Evolutionary conservation across 2,888 invertebrate genomes (phyloP).

Genomic region (Sphaerophoria rueppellii): DNA sequence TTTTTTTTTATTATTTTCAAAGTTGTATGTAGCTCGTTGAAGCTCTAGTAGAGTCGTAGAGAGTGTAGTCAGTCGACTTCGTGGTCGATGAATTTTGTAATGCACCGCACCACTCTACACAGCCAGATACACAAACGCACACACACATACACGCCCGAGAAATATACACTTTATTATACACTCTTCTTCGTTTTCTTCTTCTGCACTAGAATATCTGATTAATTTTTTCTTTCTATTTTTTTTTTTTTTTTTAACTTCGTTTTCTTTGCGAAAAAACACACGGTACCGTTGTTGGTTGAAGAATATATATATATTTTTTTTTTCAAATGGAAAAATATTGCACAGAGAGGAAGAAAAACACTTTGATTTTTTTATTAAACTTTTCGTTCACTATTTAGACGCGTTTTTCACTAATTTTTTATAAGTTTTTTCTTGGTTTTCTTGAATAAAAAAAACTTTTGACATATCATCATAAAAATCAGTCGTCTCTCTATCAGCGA

Average conservation of each 20-base stretch:
- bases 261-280: slow-evolving; percentile 50
- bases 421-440: slow-evolving; percentile 67
- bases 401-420: slow-evolving; percentile 43
- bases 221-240: slow-evolving; percentile 43
- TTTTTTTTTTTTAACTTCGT: not conserved
- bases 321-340: slow-evolving; percentile 32
- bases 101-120: slow-evolving; percentile 72
- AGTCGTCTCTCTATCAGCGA: slow-evolving; percentile 65
- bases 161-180: slow-evolving; percentile 66
- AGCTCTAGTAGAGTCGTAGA: slow-evolving; percentile 8
- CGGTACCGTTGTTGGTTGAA: slow-evolving; percentile 36
- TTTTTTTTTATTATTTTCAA: slow-evolving; percentile 4
- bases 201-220: slow-evolving; percentile 67
- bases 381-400: slow-evolving; percentile 42
- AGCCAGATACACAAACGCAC: slow-evolving; percentile 74
- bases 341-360: slow-evolving; percentile 29
- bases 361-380: slow-evolving; percentile 38
- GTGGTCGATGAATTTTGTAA: slow-evolving; percentile 74
- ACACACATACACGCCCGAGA: slow-evolving; percentile 65
- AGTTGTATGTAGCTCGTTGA: slow-evolving; percentile 23
- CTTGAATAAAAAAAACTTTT: slow-evolving; percentile 71
- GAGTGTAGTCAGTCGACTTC: slow-evolving; percentile 65
- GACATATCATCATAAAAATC: slow-evolving; percentile 72
- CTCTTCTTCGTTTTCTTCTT: slow-evolving; percentile 41
- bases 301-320: not conserved